phyloP scores from a whole-genome alignment of 2,797 vertebrate species.

The Phaenicophaeus curvirostris region DNA sequence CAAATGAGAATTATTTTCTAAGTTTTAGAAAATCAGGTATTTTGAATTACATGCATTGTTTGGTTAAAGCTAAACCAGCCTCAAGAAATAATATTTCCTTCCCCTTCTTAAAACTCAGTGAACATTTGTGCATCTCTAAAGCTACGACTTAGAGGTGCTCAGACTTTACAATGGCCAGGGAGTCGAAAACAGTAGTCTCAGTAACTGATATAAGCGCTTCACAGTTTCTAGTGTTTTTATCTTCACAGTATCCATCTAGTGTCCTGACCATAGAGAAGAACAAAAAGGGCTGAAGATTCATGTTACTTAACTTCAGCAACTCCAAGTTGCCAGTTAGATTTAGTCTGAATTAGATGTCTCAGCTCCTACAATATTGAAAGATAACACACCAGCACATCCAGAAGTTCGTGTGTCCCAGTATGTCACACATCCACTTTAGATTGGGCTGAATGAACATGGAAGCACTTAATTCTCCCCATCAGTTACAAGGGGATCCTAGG shows the following conservation, averaged over 20 bases:
- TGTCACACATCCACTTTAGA: background rate
- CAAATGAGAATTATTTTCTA: background rate
- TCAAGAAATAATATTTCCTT: background rate
- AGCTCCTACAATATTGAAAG: background rate
- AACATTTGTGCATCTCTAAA: background rate
- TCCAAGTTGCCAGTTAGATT: background rate
- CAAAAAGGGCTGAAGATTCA: background rate
- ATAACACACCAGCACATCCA: background rate
- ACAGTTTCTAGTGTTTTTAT: background rate
- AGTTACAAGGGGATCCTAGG: background rate
- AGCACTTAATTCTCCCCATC: background rate
- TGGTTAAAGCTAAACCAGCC: background rate
- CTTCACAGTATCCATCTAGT: background rate
- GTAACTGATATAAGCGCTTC: background rate
- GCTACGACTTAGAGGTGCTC: background rate
- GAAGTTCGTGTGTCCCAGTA: background rate
- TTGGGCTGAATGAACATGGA: background rate
- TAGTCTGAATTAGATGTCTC: background rate
- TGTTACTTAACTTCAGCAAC: background rate
- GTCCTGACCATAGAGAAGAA: background rate
- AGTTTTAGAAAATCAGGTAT: background rate
- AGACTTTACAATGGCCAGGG: background rate
- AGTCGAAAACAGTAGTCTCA: background rate
- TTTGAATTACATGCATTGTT: background rate
- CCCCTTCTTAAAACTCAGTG: background rate